phyloP scores from a whole-genome alignment of 2,797 vertebrate species.

The Chaetodon trifasciatus region DNA sequence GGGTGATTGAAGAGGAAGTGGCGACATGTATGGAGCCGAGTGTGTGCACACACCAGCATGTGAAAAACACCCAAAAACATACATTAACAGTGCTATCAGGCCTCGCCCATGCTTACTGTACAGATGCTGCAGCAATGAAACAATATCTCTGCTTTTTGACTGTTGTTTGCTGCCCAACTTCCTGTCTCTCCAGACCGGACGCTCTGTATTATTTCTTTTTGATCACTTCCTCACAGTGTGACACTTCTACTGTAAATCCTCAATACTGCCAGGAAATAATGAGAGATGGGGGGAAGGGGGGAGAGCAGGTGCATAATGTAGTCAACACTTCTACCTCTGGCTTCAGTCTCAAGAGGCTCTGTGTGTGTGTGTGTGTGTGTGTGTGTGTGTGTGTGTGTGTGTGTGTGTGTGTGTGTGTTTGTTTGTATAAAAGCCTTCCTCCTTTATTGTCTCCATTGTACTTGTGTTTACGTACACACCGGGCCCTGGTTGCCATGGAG shows the following conservation, averaged over 20 bases:
- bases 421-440: constrained; percentile 46
- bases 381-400: constrained; percentile 21
- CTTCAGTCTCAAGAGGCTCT: constrained; percentile 46
- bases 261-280: constrained; percentile 48
- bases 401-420: constrained; percentile 23
- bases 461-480: constrained; percentile 65
- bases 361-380: not conserved
- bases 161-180: constrained; percentile 37
- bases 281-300: constrained; percentile 11
- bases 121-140: constrained; percentile 15
- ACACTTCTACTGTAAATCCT: constrained; percentile 33
- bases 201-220: constrained; percentile 1
- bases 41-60: not conserved
- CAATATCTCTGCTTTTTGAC: constrained; percentile 8
- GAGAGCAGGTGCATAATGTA: constrained; percentile 60
- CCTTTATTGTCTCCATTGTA: constrained; percentile 64
- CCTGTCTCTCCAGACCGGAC: constrained; percentile 26
- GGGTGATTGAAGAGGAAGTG: constrained; percentile 56
- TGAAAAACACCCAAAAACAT: constrained; percentile 32
- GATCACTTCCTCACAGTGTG: constrained; percentile 43
- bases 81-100: constrained; percentile 4
- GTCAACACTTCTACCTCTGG: constrained; percentile 54
- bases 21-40: constrained; percentile 18
- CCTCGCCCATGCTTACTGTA: not conserved
- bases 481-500: constrained; percentile 64